phyloP scores from a whole-genome alignment of 2,113 vertebrate genomes.

The Regulus satrapa region DNA sequence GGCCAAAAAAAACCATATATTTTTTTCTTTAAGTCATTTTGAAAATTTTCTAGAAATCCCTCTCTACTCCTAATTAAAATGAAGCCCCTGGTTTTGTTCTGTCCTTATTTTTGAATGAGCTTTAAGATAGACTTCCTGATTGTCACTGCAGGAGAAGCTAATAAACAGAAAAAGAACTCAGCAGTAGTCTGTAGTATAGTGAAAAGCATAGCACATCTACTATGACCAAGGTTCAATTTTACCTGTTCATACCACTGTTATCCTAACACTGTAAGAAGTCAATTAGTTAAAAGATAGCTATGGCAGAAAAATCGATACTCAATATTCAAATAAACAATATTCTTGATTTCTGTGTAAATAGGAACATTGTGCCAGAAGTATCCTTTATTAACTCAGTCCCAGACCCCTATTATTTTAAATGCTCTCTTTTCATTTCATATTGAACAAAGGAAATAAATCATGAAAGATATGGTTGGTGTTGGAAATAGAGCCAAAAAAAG shows the following conservation, averaged over 20 bases:
- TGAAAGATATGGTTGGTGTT: not conserved
- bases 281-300: slow-evolving; percentile 10
- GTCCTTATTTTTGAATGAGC: not conserved
- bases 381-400: not conserved
- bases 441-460: not conserved
- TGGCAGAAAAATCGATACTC: not conserved
- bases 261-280: not conserved
- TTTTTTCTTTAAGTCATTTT: not conserved
- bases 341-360: not conserved
- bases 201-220: not conserved
- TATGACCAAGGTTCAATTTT: not conserved
- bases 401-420: not conserved
- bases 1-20: not conserved
- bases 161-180: not conserved
- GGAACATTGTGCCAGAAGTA: not conserved
- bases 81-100: not conserved
- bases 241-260: not conserved
- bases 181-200: not conserved
- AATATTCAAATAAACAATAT: slow-evolving; percentile 10
- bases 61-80: not conserved
- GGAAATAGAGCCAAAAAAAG: not conserved
- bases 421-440: not conserved
- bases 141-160: not conserved
- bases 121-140: not conserved
- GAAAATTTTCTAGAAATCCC: not conserved